Conservation (phyloP, 2,888 invertebrate genomes). For the Agyllia agylla region DNA sequence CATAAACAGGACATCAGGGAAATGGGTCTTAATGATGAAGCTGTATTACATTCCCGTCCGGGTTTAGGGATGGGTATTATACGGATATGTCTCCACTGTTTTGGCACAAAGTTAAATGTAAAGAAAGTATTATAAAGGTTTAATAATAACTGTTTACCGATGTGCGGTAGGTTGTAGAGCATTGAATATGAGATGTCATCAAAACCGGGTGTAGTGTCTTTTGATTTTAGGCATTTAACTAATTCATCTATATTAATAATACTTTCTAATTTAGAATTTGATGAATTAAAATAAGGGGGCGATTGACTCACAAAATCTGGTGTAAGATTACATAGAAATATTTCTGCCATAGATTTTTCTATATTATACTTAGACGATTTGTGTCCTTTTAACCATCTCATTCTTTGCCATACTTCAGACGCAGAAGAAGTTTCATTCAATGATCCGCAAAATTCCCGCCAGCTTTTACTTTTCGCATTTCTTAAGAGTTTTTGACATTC, state of each 20-base stretch:
- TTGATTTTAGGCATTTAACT: neutral
- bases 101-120: neutral
- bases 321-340: neutral
- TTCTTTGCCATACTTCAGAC: conserved; percentile 55
- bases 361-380: neutral
- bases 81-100: neutral
- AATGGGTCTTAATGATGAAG: neutral
- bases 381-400: conserved; percentile 58
- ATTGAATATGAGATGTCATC: neutral
- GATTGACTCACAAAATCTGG: neutral
- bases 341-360: neutral
- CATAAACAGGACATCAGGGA: conserved; percentile 5
- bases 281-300: neutral
- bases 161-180: neutral
- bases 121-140: neutral
- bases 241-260: neutral
- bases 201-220: neutral
- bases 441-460: conserved; percentile 44
- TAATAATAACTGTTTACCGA: neutral
- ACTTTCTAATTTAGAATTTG: neutral
- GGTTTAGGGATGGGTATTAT: conserved; percentile 8
- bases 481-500: conserved; percentile 37
- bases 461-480: conserved; percentile 30
- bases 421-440: conserved; percentile 27
- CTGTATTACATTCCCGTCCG: neutral